These are phyloP conservation scores for Cerastis leucographa DNA, from an alignment of 2,888 invertebrate genomes.

Conservation along the genomic window DNA sequence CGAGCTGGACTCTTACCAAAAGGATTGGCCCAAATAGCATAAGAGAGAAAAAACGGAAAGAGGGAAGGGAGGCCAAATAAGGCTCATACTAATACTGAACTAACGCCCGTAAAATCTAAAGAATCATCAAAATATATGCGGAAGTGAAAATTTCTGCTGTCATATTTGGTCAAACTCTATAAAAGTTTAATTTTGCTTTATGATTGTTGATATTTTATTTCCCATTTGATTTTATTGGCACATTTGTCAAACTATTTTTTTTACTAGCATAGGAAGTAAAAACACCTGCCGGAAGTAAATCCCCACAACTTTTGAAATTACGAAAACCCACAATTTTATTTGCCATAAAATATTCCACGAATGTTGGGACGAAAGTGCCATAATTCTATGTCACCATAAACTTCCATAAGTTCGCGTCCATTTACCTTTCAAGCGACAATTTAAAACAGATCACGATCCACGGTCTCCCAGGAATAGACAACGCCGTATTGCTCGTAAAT, in stretches of 20 bases:
- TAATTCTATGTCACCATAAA: constrained; percentile 61
- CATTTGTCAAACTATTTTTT: not conserved
- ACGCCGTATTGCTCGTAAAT: constrained; percentile 56
- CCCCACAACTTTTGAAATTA: constrained; percentile 12
- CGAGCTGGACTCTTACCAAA: too few species aligned
- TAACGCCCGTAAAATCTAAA: not conserved
- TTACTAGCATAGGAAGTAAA: not conserved
- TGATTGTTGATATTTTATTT: not conserved
- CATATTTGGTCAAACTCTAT: not conserved
- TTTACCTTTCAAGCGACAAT: constrained; percentile 60
- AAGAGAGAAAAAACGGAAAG: too few species aligned
- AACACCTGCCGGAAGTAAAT: constrained; percentile 29
- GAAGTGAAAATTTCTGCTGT: not conserved
- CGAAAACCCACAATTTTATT: constrained; percentile 28
- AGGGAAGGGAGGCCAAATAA: too few species aligned
- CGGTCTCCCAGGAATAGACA: constrained; percentile 49
- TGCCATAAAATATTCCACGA: constrained; percentile 41
- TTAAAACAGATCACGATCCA: constrained; percentile 68
- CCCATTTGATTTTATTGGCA: not conserved
- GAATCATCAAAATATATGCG: not conserved
- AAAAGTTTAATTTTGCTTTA: not conserved
- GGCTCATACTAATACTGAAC: not conserved
- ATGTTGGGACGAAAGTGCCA: constrained; percentile 53
- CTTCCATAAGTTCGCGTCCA: constrained; percentile 51
- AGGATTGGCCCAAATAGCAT: too few species aligned